phyloP scores from a whole-genome alignment of 2,888 invertebrate genomes.

The Drosophila conformis region DNA sequence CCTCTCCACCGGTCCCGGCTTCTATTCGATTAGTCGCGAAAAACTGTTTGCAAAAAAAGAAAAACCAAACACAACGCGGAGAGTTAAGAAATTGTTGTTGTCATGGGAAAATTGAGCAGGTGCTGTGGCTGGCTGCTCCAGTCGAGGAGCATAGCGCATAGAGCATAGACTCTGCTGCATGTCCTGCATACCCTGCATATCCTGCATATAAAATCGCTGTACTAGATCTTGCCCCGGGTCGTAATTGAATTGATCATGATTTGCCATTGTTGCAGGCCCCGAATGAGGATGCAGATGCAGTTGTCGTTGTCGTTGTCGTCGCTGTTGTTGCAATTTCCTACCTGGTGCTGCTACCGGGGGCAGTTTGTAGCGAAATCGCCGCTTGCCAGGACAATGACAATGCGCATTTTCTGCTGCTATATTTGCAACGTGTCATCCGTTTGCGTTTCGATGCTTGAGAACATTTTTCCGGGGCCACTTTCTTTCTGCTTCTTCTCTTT shows the following conservation, averaged over 20 bases:
- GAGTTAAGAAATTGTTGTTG: conserved; percentile 26
- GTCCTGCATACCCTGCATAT: conserved; percentile 38
- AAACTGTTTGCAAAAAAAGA: conserved; percentile 26
- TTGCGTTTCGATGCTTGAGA: conserved; percentile 66
- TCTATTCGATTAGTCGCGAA: conserved; percentile 47
- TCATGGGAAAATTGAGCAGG: conserved; percentile 82
- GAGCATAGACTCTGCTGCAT: conserved; percentile 15
- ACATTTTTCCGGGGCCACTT: conserved; percentile 40
- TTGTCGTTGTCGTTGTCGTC: conserved; percentile 52
- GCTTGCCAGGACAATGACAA: conserved; percentile 69
- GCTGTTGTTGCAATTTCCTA: conserved; percentile 23
- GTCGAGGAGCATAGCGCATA: not conserved
- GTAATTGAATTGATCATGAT: conserved; percentile 83
- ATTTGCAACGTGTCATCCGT: conserved; percentile 75
- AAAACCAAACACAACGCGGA: not conserved
- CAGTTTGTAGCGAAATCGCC: conserved; percentile 64
- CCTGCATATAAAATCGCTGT: conserved; percentile 38
- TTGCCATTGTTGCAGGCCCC: conserved; percentile 72
- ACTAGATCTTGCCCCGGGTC: conserved; percentile 42
- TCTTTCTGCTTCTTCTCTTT: conserved; percentile 17
- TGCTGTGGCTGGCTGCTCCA: conserved; percentile 53
- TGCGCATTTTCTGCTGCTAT: conserved; percentile 64
- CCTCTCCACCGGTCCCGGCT: not conserved
- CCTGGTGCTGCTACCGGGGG: conserved; percentile 40
- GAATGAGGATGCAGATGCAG: conserved; percentile 42